Conservation (phyloP, 2,113 vertebrate species). For the Onychostruthus taczanowskii region DNA sequence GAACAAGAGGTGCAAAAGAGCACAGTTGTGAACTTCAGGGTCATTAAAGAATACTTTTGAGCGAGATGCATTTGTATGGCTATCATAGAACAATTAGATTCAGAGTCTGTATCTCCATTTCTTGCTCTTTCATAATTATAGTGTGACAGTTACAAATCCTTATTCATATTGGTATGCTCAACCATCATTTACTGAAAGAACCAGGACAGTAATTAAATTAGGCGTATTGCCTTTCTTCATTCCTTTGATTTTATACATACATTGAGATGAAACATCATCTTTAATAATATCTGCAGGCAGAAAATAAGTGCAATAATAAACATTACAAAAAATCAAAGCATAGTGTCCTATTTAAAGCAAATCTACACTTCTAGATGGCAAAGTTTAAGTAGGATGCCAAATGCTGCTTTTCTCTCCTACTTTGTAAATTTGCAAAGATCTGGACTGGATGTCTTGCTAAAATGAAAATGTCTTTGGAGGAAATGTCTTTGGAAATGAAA, state of each 20-base stretch:
- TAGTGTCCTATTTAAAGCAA: slow-evolving; percentile 19
- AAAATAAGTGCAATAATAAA: slow-evolving; percentile 54
- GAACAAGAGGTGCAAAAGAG: background rate
- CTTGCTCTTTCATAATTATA: slow-evolving; percentile 40
- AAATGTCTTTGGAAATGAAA: too few species aligned
- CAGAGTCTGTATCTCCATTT: slow-evolving; percentile 53
- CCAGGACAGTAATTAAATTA: slow-evolving; percentile 63
- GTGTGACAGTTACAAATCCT: slow-evolving; percentile 41
- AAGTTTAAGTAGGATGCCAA: slow-evolving; percentile 22
- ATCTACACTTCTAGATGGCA: background rate
- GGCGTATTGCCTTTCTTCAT: slow-evolving; percentile 15
- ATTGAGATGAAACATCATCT: slow-evolving; percentile 53
- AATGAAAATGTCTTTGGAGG: slow-evolving; percentile 12
- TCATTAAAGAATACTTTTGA: slow-evolving; percentile 28
- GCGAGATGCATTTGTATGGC: slow-evolving; percentile 3
- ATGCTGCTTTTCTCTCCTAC: background rate
- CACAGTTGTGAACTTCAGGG: background rate
- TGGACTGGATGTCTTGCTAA: background rate
- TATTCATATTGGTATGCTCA: slow-evolving; percentile 45
- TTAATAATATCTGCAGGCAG: slow-evolving; percentile 35
- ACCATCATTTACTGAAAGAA: slow-evolving; percentile 52
- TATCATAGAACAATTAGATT: slow-evolving; percentile 52
- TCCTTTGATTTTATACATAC: slow-evolving; percentile 54
- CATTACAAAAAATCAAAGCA: slow-evolving; percentile 50
- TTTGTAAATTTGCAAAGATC: background rate